Evolutionary conservation across 2,113 vertebrate genomes (phyloP).

Genomic region (Lonchura striata): DNA sequence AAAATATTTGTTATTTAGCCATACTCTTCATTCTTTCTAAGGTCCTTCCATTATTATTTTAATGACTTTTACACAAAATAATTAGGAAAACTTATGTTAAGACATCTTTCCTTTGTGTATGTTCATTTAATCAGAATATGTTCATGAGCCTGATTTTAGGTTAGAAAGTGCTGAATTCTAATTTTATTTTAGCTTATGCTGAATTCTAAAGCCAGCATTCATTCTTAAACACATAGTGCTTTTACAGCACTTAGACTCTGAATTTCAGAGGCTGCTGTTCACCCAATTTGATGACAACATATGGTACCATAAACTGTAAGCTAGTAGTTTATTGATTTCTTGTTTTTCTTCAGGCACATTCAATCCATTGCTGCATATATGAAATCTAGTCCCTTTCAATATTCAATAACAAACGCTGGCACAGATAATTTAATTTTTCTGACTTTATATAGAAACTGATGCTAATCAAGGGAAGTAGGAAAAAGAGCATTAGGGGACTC

Average conservation of each 20-base stretch:
- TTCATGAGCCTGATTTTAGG: background rate
- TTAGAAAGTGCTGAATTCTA: background rate
- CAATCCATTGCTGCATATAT: background rate
- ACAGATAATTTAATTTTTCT: slow-evolving; percentile 48
- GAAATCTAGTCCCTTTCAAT: slow-evolving; percentile 38
- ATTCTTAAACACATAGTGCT: background rate
- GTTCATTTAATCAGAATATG: background rate
- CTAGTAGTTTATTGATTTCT: slow-evolving; percentile 6
- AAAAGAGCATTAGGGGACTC: background rate
- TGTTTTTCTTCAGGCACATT: slow-evolving; percentile 12
- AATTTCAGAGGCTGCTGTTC: slow-evolving; percentile 7
- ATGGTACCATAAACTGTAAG: slow-evolving; percentile 3
- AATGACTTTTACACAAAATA: background rate
- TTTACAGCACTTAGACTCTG: background rate
- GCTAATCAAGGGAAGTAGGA: background rate
- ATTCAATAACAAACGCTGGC: slow-evolving; percentile 4
- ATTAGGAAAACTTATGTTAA: background rate
- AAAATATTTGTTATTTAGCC: background rate
- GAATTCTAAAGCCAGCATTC: background rate
- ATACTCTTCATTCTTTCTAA: background rate
- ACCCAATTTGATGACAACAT: background rate
- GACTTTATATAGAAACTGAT: background rate
- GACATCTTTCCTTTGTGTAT: background rate
- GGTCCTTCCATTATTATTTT: background rate
- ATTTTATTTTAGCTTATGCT: background rate